Percentiles rank a stretch among this genome's conserved stretches.
These are phyloP conservation scores for Zaprionus gabonicus DNA, from an alignment of 1,140 invertebrate species.

Conservation along the genomic window DNA sequence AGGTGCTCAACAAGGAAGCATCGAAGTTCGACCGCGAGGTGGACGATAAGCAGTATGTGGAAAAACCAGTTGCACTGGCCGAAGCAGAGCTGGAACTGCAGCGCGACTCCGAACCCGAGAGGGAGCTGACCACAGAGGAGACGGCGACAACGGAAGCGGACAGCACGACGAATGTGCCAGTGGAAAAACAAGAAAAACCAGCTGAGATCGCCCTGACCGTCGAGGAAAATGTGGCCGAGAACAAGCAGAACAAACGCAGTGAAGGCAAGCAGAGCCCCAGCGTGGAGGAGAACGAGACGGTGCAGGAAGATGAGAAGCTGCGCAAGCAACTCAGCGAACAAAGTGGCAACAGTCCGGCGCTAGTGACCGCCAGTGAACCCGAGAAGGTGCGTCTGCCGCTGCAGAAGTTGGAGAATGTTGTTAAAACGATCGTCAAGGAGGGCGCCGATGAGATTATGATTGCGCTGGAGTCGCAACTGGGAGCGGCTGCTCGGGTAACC, in stretches of 20 bases:
- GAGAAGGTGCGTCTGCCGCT: constrained; percentile 84
- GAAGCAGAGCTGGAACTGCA: constrained; percentile 76
- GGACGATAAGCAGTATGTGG: constrained; percentile 84
- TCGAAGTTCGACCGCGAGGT: constrained; percentile 83
- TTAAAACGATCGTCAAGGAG: constrained; percentile 84
- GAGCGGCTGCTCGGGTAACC: constrained; percentile 66
- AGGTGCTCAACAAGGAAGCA: constrained; percentile 71
- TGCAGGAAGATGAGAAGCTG: constrained; percentile 77
- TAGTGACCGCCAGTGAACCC: constrained; percentile 72
- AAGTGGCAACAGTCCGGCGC: neutral
- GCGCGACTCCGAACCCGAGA: constrained; percentile 45
- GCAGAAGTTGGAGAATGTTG: constrained; percentile 84
- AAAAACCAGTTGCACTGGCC: constrained; percentile 80
- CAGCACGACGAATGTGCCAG: constrained; percentile 31
- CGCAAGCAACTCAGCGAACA: constrained; percentile 50
- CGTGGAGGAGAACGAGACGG: constrained; percentile 84
- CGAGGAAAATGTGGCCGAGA: constrained; percentile 64
- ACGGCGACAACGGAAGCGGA: constrained; percentile 47
- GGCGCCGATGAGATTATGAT: constrained; percentile 87
- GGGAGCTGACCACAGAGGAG: constrained; percentile 52
- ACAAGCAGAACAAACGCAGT: constrained; percentile 74
- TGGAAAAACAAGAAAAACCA: constrained; percentile 81
- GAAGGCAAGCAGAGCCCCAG: constrained; percentile 58
- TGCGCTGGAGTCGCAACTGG: constrained; percentile 86
- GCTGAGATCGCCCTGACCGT: constrained; percentile 37